A percentile compares a stretch with the other conserved stretches of the same genome.
These are phyloP conservation scores for Samia ricini DNA, from an alignment of 1,140 invertebrate species.

Conservation along the genomic window DNA sequence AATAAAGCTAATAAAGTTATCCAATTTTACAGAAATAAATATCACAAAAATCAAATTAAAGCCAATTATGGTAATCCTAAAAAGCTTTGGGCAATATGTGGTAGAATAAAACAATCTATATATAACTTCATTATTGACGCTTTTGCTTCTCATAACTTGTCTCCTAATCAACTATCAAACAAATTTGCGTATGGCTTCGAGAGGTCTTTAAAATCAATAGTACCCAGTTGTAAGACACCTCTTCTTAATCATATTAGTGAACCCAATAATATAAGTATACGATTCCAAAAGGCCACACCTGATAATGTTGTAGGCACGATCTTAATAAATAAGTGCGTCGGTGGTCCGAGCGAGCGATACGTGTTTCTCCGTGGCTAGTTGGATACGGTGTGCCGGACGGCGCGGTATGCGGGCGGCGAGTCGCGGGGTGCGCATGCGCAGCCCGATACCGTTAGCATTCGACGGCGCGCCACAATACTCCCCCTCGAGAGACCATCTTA, in stretches of 20 bases:
- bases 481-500: too few species aligned
- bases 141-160: slow-evolving; percentile 28
- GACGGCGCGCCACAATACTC: too few species aligned
- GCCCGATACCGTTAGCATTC: too few species aligned
- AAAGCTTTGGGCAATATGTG: slow-evolving; percentile 32
- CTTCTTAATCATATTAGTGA: slow-evolving; percentile 8
- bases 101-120: slow-evolving; percentile 26
- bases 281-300: slow-evolving; percentile 26
- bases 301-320: too few species aligned
- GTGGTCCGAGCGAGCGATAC: too few species aligned
- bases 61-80: slow-evolving; percentile 30
- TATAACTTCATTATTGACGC: slow-evolving; percentile 22
- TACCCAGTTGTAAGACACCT: slow-evolving; percentile 22
- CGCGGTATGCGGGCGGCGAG: too few species aligned
- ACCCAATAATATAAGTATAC: slow-evolving; percentile 20
- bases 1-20: slow-evolving; percentile 37
- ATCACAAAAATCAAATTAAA: slow-evolving; percentile 28
- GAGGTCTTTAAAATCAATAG: slow-evolving; percentile 8
- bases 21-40: slow-evolving; percentile 29
- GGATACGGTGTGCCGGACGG: too few species aligned
- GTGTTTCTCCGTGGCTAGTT: too few species aligned
- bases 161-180: slow-evolving; percentile 19
- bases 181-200: slow-evolving; percentile 28
- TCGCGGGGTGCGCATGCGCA: too few species aligned
- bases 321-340: too few species aligned